These are phyloP conservation scores for Hoplostethus atlanticus DNA, from an alignment of 2,797 vertebrate genomes.

Conservation along the genomic window DNA sequence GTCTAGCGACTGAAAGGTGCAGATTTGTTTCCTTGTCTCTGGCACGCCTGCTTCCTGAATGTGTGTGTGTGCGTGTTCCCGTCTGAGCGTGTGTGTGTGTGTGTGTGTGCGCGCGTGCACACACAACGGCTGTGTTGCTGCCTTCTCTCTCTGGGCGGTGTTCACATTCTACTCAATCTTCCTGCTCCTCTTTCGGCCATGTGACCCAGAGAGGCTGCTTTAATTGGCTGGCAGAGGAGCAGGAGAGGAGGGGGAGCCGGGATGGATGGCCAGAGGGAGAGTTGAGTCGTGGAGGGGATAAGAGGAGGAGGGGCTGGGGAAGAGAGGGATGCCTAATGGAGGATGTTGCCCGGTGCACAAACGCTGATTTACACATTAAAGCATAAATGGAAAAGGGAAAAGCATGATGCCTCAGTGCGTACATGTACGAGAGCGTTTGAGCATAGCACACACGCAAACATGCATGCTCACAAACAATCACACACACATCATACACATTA, in stretches of 20 bases:
- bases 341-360: constrained; percentile 16
- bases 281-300: constrained; percentile 26
- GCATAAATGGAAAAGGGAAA: neutral
- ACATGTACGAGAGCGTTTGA: neutral
- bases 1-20: constrained; percentile 36
- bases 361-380: neutral
- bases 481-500: too few relatives aligned
- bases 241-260: constrained; percentile 58
- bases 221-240: constrained; percentile 73
- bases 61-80: constrained; percentile 28
- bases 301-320: constrained; percentile 20
- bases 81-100: constrained; percentile 20
- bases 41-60: constrained; percentile 64
- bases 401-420: neutral
- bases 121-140: constrained; percentile 53
- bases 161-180: constrained; percentile 78
- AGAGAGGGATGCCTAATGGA: constrained; percentile 45
- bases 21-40: constrained; percentile 30
- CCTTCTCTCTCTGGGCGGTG: constrained; percentile 66
- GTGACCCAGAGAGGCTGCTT: constrained; percentile 59
- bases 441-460: neutral
- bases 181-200: constrained; percentile 79
- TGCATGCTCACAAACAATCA: too few relatives aligned
- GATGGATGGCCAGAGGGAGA: constrained; percentile 53
- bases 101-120: constrained; percentile 23